phyloP scores from a whole-genome alignment of 1,140 invertebrate species.

The Heliothis subflexa region DNA sequence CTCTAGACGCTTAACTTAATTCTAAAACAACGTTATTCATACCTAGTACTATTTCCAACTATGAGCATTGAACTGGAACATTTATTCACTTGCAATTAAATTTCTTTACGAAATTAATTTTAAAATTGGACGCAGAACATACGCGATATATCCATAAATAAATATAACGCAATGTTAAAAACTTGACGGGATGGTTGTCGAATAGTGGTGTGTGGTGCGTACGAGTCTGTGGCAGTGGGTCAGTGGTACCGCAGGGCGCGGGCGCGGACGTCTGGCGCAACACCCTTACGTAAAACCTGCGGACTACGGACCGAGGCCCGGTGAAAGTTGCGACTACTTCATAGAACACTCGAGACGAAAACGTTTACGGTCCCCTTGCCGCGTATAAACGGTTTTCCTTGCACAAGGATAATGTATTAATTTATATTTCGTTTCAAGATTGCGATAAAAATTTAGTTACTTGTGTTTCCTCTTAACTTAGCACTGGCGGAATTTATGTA shows the following conservation, averaged over 20 bases:
- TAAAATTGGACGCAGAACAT: slow-evolving; percentile 10
- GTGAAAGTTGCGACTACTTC: slow-evolving; percentile 76
- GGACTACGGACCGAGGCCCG: slow-evolving; percentile 59
- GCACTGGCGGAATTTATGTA: too few relatives aligned
- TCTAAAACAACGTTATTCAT: slow-evolving; percentile 11
- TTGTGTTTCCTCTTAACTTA: too few relatives aligned
- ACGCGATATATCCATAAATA: slow-evolving; percentile 42
- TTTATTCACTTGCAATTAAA: slow-evolving; percentile 14
- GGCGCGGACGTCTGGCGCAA: slow-evolving; percentile 75
- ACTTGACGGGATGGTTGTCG: slow-evolving; percentile 71
- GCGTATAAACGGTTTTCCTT: slow-evolving; percentile 30
- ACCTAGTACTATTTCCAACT: slow-evolving; percentile 1
- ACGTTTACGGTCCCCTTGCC: slow-evolving; percentile 48
- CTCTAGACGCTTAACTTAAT: too few relatives aligned
- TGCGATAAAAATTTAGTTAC: too few relatives aligned
- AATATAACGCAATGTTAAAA: slow-evolving; percentile 72
- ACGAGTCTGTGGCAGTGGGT: slow-evolving; percentile 78
- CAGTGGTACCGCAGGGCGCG: slow-evolving; percentile 80
- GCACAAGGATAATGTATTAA: slow-evolving; percentile 12
- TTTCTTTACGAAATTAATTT: slow-evolving; percentile 13
- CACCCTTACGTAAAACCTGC: slow-evolving; percentile 81
- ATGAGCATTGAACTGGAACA: slow-evolving; percentile 16
- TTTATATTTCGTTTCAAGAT: neutral
- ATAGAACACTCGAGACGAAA: slow-evolving; percentile 65
- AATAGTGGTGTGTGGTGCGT: slow-evolving; percentile 62